phyloP scores from a whole-genome alignment of 2,888 invertebrate species.

The Cerastis leucographa region DNA sequence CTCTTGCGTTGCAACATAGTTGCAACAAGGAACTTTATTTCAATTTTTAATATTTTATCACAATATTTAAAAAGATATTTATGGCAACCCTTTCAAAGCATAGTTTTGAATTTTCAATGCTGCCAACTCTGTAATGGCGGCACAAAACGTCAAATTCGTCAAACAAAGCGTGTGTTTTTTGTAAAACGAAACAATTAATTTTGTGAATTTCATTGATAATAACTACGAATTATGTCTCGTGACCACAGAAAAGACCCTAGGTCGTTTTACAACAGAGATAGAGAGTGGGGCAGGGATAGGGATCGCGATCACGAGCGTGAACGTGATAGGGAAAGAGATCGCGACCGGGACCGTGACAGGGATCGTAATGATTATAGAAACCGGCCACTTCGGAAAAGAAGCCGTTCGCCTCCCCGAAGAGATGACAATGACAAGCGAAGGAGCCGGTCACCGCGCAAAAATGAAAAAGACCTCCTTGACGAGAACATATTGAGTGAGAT shows the following conservation, averaged over 20 bases:
- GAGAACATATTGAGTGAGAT: constrained; percentile 87
- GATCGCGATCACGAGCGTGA: constrained; percentile 72
- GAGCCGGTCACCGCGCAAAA: constrained; percentile 81
- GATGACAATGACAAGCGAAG: constrained; percentile 72
- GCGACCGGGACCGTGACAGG: constrained; percentile 69
- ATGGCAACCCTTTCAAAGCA: constrained; percentile 1
- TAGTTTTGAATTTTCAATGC: neutral
- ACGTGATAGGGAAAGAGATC: constrained; percentile 61
- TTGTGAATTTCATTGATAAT: constrained; percentile 13
- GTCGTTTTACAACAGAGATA: constrained; percentile 71
- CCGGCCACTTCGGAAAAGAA: constrained; percentile 74
- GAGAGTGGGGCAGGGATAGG: constrained; percentile 74
- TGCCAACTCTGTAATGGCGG: constrained; percentile 57
- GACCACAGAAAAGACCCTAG: constrained; percentile 73
- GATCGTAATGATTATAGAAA: constrained; percentile 67
- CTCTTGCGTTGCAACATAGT: no score
- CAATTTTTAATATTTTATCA: no score
- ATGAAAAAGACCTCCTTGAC: constrained; percentile 83
- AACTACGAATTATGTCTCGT: constrained; percentile 72
- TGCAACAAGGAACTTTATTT: neutral
- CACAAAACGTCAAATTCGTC: constrained; percentile 55
- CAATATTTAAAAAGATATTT: neutral
- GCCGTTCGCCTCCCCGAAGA: constrained; percentile 75
- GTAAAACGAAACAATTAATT: constrained; percentile 15
- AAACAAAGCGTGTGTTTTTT: constrained; percentile 56